phyloP scores from a whole-genome alignment of 1,140 invertebrate species.

The Drosophila triauraria region DNA sequence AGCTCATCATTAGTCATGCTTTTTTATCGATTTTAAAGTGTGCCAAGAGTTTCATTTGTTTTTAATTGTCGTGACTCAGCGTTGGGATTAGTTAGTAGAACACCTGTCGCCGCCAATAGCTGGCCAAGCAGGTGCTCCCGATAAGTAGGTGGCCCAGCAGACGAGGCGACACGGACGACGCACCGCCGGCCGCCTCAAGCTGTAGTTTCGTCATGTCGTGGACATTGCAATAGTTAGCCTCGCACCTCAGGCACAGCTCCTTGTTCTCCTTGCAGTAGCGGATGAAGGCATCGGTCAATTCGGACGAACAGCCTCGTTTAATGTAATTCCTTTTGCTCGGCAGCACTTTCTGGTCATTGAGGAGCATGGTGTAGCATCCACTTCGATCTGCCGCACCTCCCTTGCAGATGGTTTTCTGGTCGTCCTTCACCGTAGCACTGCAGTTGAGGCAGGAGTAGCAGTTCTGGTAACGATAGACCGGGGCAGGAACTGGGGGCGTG shows the following conservation, averaged over 20 bases:
- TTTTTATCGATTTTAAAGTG: slow-evolving; percentile 21
- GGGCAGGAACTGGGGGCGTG: background rate
- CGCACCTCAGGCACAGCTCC: slow-evolving; percentile 53
- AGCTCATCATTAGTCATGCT: slow-evolving; percentile 13
- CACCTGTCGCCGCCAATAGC: slow-evolving; percentile 18
- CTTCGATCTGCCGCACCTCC: background rate
- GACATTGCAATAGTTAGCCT: slow-evolving; percentile 49
- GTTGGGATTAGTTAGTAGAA: background rate
- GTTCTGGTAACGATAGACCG: background rate
- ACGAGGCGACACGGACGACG: background rate
- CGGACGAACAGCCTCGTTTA: slow-evolving; percentile 63
- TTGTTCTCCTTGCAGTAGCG: slow-evolving; percentile 47
- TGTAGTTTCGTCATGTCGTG: slow-evolving; percentile 11
- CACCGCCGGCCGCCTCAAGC: background rate
- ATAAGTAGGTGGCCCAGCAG: slow-evolving; percentile 11
- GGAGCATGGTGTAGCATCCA: slow-evolving; percentile 20
- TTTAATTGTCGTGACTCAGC: slow-evolving; percentile 20
- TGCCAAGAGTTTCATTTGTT: background rate
- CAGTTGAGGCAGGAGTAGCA: slow-evolving; percentile 31
- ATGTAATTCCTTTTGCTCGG: slow-evolving; percentile 47
- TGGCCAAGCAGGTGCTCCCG: slow-evolving; percentile 8
- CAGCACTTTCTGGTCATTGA: background rate
- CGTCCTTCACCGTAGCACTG: background rate
- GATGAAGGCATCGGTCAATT: slow-evolving; percentile 31
- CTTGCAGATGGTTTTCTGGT: background rate